Percentiles rank a stretch among this genome's conserved stretches.
phyloP scores from a whole-genome alignment of 2,888 invertebrate species.

The Drosophila subsilvestris region DNA sequence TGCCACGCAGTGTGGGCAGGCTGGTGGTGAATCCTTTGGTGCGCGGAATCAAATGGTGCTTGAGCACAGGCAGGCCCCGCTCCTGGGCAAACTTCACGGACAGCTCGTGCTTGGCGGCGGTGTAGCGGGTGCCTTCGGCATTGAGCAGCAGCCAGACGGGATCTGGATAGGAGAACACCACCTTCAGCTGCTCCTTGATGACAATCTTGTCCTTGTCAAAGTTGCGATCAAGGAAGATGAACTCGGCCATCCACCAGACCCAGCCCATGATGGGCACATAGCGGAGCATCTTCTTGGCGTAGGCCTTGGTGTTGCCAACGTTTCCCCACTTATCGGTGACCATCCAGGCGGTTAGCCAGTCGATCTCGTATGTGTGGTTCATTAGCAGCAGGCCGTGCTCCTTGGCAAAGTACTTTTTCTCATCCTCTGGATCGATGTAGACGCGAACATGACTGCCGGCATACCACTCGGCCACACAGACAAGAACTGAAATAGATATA shows the following conservation, averaged over 20 bases:
- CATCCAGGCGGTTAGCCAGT: conserved; percentile 98
- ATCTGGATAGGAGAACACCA: conserved; percentile 94
- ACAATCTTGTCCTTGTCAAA: conserved; percentile 95
- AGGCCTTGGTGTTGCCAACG: conserved; percentile 97
- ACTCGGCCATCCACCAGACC: conserved; percentile 98
- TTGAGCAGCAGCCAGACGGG: conserved; percentile 95
- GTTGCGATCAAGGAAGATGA: conserved; percentile 95
- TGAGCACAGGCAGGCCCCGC: conserved; percentile 92
- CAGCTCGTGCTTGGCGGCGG: conserved; percentile 92
- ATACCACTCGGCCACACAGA: conserved; percentile 98
- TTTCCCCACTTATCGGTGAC: conserved; percentile 91
- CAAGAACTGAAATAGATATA: conserved; percentile 88
- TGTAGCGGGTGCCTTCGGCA: conserved; percentile 97
- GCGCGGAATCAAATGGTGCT: conserved; percentile 95
- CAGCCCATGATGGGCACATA: conserved; percentile 97
- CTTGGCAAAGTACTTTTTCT: conserved; percentile 91
- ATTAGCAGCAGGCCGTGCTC: conserved; percentile 95
- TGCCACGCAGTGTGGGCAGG: conserved; percentile 91
- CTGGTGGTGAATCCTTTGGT: conserved; percentile 97
- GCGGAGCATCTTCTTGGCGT: conserved; percentile 96
- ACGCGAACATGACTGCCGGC: conserved; percentile 89
- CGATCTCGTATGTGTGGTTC: conserved; percentile 98
- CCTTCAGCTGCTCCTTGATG: conserved; percentile 91
- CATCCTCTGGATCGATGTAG: conserved; percentile 91
- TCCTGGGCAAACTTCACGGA: conserved; percentile 94